A percentile compares a stretch with the other conserved stretches of the same genome.
Conservation (phyloP, 2,113 vertebrate species). For the Redunca redunca region DNA sequence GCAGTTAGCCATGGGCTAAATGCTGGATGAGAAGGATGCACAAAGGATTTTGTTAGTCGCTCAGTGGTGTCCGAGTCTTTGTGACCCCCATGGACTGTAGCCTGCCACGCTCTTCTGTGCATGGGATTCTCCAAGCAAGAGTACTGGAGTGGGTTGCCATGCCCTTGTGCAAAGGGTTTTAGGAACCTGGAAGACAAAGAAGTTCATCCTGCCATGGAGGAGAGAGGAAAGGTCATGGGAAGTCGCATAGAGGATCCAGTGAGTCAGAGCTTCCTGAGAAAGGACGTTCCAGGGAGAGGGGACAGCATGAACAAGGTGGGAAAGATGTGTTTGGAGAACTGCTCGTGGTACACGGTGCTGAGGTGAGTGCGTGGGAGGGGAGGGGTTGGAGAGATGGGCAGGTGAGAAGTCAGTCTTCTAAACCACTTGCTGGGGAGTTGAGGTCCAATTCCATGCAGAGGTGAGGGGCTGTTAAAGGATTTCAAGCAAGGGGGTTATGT, state of each 20-base stretch:
- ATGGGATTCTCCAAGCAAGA: background rate
- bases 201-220: background rate
- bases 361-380: no score
- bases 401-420: background rate
- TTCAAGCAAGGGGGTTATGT: background rate
- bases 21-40: background rate
- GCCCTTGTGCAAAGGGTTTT: background rate
- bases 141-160: background rate
- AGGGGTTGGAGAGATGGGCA: background rate
- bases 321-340: background rate
- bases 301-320: background rate
- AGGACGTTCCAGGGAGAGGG: background rate
- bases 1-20: background rate
- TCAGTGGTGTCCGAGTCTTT: background rate
- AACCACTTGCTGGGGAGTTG: background rate
- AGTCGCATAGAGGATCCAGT: background rate
- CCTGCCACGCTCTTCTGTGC: background rate
- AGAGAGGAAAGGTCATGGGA: rapidly evolving
- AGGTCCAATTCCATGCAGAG: background rate
- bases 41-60: background rate
- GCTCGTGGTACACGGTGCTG: background rate
- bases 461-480: background rate
- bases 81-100: background rate
- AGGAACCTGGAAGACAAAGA: background rate
- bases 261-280: background rate